These are phyloP conservation scores for Creontiades dilutus DNA, from an alignment of 2,888 invertebrate species.

Conservation along the genomic window DNA sequence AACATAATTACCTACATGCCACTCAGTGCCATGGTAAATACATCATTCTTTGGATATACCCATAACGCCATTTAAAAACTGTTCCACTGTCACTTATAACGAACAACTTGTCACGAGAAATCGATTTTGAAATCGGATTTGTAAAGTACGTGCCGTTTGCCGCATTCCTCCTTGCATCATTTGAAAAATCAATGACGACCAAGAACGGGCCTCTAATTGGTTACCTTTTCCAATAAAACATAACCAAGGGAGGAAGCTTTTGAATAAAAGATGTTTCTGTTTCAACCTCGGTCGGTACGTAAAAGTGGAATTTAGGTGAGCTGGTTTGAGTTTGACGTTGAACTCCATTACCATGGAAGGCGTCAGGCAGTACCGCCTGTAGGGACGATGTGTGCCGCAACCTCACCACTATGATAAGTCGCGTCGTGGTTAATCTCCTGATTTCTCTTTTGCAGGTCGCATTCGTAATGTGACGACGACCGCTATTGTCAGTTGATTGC, in stretches of 20 bases:
- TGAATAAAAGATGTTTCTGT: conserved; percentile 63
- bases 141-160: conserved; percentile 21
- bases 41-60: too few species aligned
- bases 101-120: conserved; percentile 2
- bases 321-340: conserved; percentile 43
- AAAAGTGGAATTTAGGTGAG: conserved; percentile 64
- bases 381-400: conserved; percentile 38
- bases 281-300: conserved; percentile 34
- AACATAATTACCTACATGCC: not conserved
- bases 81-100: not conserved
- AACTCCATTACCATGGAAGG: conserved; percentile 45
- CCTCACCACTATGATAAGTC: not conserved
- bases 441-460: conserved; percentile 57
- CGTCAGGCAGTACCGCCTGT: not conserved
- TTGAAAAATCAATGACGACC: conserved; percentile 10
- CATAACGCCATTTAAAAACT: not conserved
- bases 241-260: conserved; percentile 1
- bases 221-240: conserved; percentile 45
- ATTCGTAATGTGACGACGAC: conserved; percentile 48
- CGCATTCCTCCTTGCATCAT: conserved; percentile 10
- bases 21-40: too few species aligned
- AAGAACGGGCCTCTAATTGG: conserved; percentile 30
- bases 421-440: not conserved
- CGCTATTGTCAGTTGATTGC: not conserved
- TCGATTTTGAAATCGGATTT: conserved; percentile 1